Base-by-base conservation (phyloP, 2,888 invertebrate species). In the Escarpia spicata region DNA sequence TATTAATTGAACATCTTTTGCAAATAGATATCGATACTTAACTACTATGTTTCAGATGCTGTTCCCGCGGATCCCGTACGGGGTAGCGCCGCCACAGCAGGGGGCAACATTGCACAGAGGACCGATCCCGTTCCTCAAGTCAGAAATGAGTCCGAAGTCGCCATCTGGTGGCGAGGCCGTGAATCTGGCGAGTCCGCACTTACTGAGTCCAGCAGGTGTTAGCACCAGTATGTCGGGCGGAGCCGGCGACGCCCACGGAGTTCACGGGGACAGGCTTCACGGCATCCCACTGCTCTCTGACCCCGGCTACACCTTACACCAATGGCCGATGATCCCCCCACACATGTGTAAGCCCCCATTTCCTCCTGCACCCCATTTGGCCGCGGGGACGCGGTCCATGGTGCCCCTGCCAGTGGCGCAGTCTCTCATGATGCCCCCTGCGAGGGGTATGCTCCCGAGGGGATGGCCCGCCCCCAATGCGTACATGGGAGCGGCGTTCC, bases 361-460 rank as follows among this genome's bases (percentile, higher is more conserved):
- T n/a, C 43, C 90, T 0, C 90, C 52, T 2, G 58, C 6, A 10
- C 45, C n/a, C 92, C 90, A 90, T 4, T 44, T 43, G n/a, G 45
- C 91, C 1, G 52, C 91, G 89, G 91, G 60, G 52, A 31, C 60
- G 31, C 37, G 92, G 52, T 43, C 92, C 19, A 31, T 90, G 52
- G 90, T 95, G 19, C 94, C 95, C 91, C 95, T 95, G 92, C 93
- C 95, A 58, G 92, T 95, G 91, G 93, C 91, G 19, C 91, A 91
- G 52, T 89, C 91, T 0, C 91, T 91, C 12, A 92, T 92, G 19
- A 43, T 58, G 6, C 91, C 91, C 43, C 92, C 60, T n/a, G 31
- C 58, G 91, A 43, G 45, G 75, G 91, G 92, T 19, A 43, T 92
- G 60, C 60, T 60, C 43, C 91, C 91, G 10, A 43, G 43, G 43